These are phyloP conservation scores for Nomada flava DNA, from an alignment of 2,888 invertebrate species.

Conservation along the genomic window DNA sequence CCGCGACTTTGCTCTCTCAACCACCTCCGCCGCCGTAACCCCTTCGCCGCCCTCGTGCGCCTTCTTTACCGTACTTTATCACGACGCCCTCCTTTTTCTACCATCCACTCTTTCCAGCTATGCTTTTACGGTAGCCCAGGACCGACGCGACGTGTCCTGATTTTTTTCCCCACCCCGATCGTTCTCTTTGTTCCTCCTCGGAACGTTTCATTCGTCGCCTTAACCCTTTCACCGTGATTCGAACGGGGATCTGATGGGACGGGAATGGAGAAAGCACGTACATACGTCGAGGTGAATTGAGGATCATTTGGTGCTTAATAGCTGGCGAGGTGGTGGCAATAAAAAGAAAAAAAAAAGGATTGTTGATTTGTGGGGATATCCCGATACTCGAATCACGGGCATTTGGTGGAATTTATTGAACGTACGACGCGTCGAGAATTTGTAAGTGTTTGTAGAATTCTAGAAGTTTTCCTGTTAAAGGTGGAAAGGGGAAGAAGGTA, in stretches of 20 bases:
- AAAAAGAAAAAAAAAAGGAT: background rate
- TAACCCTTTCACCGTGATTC: constrained; percentile 29
- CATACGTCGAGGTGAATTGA: constrained; percentile 6
- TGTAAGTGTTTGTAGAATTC: too few species aligned
- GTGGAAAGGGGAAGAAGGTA: too few species aligned
- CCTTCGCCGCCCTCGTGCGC: background rate
- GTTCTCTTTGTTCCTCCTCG: background rate
- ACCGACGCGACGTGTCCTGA: constrained; percentile 53
- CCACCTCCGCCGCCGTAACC: constrained; percentile 23
- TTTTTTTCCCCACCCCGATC: constrained; percentile 50
- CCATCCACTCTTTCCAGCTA: constrained; percentile 18
- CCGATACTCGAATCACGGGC: too few species aligned
- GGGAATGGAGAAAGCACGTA: constrained; percentile 57
- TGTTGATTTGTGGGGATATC: too few species aligned
- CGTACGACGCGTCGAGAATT: too few species aligned
- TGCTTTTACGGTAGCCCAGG: constrained; percentile 64
- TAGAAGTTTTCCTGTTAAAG: too few species aligned
- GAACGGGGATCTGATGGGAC: constrained; percentile 23
- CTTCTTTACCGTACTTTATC: constrained; percentile 57
- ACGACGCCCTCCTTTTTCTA: constrained; percentile 60
- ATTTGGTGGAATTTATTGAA: too few species aligned
- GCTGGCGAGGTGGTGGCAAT: constrained; percentile 24
- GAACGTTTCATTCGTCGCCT: background rate
- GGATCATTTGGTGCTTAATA: constrained; percentile 37
- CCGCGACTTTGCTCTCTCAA: constrained; percentile 33